Evolutionary conservation across 53 echinoderm and acorn worm species (phyloP), one percentile per base, ranked within the genome.

Genomic region (Zoroaster sp.): DNA sequence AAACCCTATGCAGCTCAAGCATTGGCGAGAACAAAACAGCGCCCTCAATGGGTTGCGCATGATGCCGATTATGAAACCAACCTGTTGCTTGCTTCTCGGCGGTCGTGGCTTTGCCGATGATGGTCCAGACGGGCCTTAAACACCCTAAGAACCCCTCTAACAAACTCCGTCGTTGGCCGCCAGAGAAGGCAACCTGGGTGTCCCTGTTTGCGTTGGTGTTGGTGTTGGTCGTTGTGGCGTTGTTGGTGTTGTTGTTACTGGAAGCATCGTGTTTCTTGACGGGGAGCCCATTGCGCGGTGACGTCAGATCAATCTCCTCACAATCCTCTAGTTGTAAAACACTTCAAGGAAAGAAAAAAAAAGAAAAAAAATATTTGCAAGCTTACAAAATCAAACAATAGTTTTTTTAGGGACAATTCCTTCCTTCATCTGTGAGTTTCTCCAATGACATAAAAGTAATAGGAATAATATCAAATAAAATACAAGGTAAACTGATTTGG

Each of bases 101-200:
- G 2, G 89, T 91, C 3, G 93, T 89, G 21, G 93, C 88, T 43
- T 93, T 99, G 65, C 96, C 96, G 38, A 99, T 96, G 88, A 96
- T 96, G 23, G 93, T 96, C 92, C 96, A 96, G 30, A 99, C 99
- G 1, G 99, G 99, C 30, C 95, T 87, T 5, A 99, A 86, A 43
- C 99, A 99, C 18, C 99, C 99, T 90, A 96, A 94, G 33, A 99
- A 81, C 13, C 99, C 99, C 55, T 99, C 96, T 76, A 99, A 47
- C 30, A 99, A 79, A 43, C 94, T 93, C 7, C 99, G 86, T 37
- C 99, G 86, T 65, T 99, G 99, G 55, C 92, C 92, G 71, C 93
- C 95, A 47, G 85, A 88, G 51, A 89, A 89, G 40, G 91, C 89
- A 20, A 94, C 94, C 69, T 94, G 78, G 44, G 82, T 87, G 5